Percentiles rank a stretch among this genome's conserved stretches.
These are phyloP conservation scores for Aselliscus stoliczkanus DNA, from an alignment of 2,797 vertebrate genomes.

Conservation along the genomic window DNA sequence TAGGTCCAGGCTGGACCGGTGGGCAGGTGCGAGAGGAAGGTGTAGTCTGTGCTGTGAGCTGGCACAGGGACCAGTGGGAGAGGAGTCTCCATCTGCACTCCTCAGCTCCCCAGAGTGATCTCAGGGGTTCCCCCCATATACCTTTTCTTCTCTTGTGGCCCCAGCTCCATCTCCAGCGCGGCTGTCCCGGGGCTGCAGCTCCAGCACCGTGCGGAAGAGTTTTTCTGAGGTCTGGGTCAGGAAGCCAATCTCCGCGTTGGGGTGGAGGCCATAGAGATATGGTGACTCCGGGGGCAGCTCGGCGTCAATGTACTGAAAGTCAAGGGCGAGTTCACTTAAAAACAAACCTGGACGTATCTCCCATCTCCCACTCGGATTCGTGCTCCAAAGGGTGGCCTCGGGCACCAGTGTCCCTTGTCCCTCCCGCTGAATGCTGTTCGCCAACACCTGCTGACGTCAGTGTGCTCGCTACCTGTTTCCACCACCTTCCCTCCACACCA, in stretches of 20 bases:
- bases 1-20: background rate
- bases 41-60: rapidly evolving
- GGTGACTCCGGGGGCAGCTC: conserved; percentile 91
- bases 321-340: background rate
- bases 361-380: background rate
- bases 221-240: conserved; percentile 93
- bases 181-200: conserved; percentile 90
- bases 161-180: conserved; percentile 79
- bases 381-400: background rate
- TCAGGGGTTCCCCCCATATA: conserved; percentile 39
- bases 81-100: rapidly evolving
- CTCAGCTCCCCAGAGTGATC: background rate
- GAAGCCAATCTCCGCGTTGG: conserved; percentile 95
- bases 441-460: background rate
- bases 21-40: rapidly evolving
- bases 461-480: too few relatives aligned
- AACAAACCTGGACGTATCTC: rapidly evolving
- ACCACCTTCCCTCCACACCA: background rate
- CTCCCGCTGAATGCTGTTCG: too few relatives aligned
- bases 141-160: conserved; percentile 88
- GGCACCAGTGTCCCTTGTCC: too few relatives aligned
- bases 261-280: conserved; percentile 93
- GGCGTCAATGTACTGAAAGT: conserved; percentile 90
- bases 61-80: rapidly evolving
- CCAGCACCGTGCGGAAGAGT: conserved; percentile 90